Evolutionary conservation across 2,888 invertebrate species (phyloP).

Genomic region (Chalcis sispes): DNA sequence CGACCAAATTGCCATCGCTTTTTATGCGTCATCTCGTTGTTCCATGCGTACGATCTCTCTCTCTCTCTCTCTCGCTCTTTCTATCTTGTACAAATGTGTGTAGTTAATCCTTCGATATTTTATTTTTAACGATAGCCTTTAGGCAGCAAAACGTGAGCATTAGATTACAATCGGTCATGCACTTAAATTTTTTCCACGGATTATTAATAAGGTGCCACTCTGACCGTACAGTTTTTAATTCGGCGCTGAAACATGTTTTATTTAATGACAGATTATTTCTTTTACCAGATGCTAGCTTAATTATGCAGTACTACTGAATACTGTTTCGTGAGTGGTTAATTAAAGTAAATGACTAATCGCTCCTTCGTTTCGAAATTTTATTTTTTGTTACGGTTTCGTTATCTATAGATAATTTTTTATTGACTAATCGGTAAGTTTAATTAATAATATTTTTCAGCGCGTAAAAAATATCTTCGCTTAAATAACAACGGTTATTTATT

Average conservation of each 20-base stretch:
- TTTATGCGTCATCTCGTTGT: too few relatives aligned
- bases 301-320: not conserved
- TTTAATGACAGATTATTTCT: too few relatives aligned
- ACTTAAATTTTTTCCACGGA: not conserved
- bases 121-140: too few relatives aligned
- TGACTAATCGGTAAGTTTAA: not conserved
- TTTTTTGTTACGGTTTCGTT: not conserved
- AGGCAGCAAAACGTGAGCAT: too few relatives aligned
- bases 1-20: too few relatives aligned
- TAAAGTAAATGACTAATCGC: not conserved
- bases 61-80: too few relatives aligned
- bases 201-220: not conserved
- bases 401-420: not conserved
- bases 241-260: not conserved
- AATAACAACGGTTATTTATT: too few relatives aligned
- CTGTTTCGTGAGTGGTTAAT: not conserved
- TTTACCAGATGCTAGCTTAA: too few relatives aligned
- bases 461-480: too few relatives aligned
- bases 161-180: not conserved
- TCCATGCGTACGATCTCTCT: too few relatives aligned
- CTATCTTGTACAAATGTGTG: too few relatives aligned
- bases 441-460: not conserved
- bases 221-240: not conserved
- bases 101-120: too few relatives aligned
- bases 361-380: not conserved